Percentiles rank a stretch among this genome's conserved stretches.
Evolutionary conservation across 1,140 invertebrate genomes (phyloP).

Genomic region (Drosophila malerkotliana): DNA sequence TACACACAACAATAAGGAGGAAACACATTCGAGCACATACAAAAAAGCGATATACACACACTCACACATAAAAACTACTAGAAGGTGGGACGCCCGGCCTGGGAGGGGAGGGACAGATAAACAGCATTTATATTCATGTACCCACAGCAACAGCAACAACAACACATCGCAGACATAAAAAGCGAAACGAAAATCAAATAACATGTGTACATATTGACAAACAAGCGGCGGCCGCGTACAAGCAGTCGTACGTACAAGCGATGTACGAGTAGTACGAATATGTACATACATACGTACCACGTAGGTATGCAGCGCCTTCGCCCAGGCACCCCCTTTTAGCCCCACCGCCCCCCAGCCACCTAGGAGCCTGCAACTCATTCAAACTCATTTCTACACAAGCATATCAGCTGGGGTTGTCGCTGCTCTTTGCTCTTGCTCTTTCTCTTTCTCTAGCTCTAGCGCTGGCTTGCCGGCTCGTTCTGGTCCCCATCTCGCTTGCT

Average conservation of each 20-base stretch:
- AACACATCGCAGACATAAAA: constrained; percentile 55
- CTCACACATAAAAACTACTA: constrained; percentile 49
- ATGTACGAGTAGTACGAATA: constrained; percentile 33
- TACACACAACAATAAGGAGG: constrained; percentile 81
- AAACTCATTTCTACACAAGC: constrained; percentile 72
- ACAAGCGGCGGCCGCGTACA: constrained; percentile 30
- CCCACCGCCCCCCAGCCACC: not conserved
- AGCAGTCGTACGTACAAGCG: constrained; percentile 6
- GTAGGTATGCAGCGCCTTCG: constrained; percentile 37
- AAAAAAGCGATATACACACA: constrained; percentile 54
- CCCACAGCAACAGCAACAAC: constrained; percentile 61
- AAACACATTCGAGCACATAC: constrained; percentile 68
- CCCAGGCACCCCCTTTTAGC: constrained; percentile 13
- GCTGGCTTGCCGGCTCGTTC: not conserved
- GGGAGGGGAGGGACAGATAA: constrained; percentile 60
- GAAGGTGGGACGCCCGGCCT: constrained; percentile 16
- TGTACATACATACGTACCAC: constrained; percentile 1
- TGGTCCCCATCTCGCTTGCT: constrained; percentile 9
- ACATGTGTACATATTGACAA: constrained; percentile 80
- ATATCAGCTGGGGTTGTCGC: constrained; percentile 25
- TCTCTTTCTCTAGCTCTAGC: constrained; percentile 6
- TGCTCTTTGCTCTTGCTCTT: not conserved
- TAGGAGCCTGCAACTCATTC: constrained; percentile 48
- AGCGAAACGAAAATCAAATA: constrained; percentile 79
- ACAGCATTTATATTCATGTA: constrained; percentile 82